Evolutionary conservation across 30 jellyfish, hydroid and myxozoan genomes (phyloP).

Genomic region (Cassiopea andromeda): DNA sequence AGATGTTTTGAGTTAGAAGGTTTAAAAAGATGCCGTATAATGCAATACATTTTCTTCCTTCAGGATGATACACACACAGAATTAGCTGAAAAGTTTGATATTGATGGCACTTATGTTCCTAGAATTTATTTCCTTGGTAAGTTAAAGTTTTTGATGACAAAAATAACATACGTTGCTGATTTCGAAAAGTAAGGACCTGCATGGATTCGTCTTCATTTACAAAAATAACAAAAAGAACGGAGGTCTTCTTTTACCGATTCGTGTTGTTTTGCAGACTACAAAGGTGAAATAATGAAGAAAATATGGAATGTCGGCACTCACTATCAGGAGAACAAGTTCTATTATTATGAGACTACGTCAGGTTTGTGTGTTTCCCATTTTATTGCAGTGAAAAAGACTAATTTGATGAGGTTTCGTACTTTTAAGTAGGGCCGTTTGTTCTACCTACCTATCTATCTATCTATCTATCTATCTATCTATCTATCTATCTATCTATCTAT

Average conservation of each 20-base stretch:
- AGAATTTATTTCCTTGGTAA: constrained; percentile 93
- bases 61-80: constrained; percentile 91
- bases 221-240: no score
- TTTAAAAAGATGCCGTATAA: not conserved
- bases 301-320: constrained; percentile 97
- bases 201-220: no score
- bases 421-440: not conserved
- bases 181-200: no score
- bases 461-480: no score
- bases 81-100: constrained; percentile 87
- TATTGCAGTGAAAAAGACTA: no score
- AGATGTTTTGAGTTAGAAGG: not conserved
- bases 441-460: not conserved
- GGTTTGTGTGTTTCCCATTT: constrained; percentile 16
- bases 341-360: constrained; percentile 84
- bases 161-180: no score
- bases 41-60: not conserved
- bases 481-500: no score
- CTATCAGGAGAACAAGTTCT: constrained; percentile 87
- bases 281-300: constrained; percentile 89
- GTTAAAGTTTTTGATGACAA: not conserved
- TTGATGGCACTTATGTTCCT: constrained; percentile 97
- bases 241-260: no score
- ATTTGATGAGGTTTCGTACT: not conserved
- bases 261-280: constrained; percentile 52